Evolutionary conservation across 2,113 vertebrate species (phyloP).

Genomic region (Seriola dumerili): DNA sequence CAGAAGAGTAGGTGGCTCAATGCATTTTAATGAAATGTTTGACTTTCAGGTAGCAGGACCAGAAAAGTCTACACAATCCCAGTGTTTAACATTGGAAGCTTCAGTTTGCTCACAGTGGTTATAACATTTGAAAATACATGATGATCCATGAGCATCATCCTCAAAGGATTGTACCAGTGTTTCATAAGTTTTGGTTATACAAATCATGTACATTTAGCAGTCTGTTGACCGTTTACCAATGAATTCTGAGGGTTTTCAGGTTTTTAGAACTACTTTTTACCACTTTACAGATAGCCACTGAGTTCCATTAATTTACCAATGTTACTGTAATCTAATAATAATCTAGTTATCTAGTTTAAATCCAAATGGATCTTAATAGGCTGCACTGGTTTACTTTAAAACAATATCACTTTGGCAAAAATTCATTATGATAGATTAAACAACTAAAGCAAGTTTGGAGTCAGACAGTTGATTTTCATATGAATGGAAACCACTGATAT

Average conservation of each 20-base stretch:
- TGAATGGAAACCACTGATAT: too few species aligned
- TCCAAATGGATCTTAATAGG: too few species aligned
- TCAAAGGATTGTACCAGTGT: background rate
- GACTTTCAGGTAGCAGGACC: background rate
- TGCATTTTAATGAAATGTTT: background rate
- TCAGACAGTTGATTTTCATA: background rate
- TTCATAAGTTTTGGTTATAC: background rate
- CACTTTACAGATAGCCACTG: background rate
- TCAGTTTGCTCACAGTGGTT: background rate
- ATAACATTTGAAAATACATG: background rate
- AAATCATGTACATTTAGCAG: background rate
- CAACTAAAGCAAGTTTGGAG: background rate
- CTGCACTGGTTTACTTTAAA: too few species aligned
- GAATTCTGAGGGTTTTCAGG: background rate
- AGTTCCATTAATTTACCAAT: too few species aligned
- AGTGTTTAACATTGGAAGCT: background rate
- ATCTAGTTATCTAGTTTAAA: too few species aligned
- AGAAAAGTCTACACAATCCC: background rate
- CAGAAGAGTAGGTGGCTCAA: constrained; percentile 87
- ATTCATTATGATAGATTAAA: background rate
- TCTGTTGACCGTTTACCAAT: background rate
- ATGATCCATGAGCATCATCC: background rate
- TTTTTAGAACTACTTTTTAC: too few species aligned
- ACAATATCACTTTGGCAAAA: too few species aligned
- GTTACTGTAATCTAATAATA: too few species aligned